phyloP scores from a whole-genome alignment of 2,797 vertebrate species.

The Champsocephalus esox region DNA sequence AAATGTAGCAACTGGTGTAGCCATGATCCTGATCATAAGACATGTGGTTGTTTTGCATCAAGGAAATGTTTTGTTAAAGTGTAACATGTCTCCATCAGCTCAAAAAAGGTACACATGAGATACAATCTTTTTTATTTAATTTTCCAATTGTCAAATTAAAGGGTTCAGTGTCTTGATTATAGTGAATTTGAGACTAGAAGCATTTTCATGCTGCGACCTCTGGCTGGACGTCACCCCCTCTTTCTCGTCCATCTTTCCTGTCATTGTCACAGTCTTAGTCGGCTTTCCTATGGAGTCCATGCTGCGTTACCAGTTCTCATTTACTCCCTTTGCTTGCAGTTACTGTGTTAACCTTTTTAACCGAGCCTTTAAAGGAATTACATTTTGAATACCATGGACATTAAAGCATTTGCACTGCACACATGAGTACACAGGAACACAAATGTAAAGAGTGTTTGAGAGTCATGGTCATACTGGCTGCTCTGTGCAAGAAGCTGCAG shows the following conservation, averaged over 20 bases:
- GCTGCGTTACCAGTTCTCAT: conserved; percentile 25
- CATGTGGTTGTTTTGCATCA: conserved; percentile 1
- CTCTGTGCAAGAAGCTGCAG: conserved; percentile 40
- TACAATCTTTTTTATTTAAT: neutral
- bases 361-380: conserved; percentile 7
- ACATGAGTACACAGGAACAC: conserved; percentile 25
- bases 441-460: conserved; percentile 46
- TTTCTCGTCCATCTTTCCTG: conserved; percentile 75
- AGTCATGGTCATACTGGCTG: conserved; percentile 43
- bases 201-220: conserved; percentile 60
- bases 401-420: conserved; percentile 26
- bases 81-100: neutral
- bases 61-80: neutral
- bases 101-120: neutral
- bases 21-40: neutral
- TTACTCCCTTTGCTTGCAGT: conserved; percentile 1
- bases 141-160: too few species aligned
- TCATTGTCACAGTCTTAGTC: conserved; percentile 65
- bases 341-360: conserved; percentile 26
- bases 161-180: too few species aligned
- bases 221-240: conserved; percentile 59
- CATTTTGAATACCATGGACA: conserved; percentile 24
- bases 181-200: neutral
- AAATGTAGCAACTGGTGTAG: conserved; percentile 5
- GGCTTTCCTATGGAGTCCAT: conserved; percentile 47